Evolutionary conservation across 2,888 invertebrate genomes (phyloP), one percentile per base, ranked within the genome.

Genomic region (Drosophila meridiana): DNA sequence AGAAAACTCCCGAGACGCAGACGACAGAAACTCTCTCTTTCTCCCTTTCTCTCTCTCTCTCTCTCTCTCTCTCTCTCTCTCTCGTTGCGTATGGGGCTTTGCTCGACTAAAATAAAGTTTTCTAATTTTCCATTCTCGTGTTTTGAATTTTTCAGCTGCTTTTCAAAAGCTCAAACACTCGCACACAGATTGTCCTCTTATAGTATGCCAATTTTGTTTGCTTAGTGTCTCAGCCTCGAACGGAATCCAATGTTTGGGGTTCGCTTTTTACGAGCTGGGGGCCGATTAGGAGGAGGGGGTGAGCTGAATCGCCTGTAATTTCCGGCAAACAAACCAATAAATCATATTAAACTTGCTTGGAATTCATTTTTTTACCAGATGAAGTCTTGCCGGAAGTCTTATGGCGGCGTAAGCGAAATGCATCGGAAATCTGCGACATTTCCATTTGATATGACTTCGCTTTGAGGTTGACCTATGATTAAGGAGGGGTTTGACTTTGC

Each of bases 281-380:
- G 59, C 77, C 76, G 71, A 80, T 79, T 76, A 20, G 64, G 7
- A n/a, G 38, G 58, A 56, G 50, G 60, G 47, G 56, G 61, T 45
- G 28, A 67, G 53, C 40, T 71, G 57, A 83, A 83, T 80, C 82
- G 89, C 76, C 82, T 79, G 90, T 89, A 90, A 91, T 91, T 89
- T 92, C 91, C 91, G 89, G 86, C 89, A 87, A 91, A 92, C 91
- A 92, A 90, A 90, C 89, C 91, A 85, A 91, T 92, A 91, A 91
- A 91, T 91, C 92, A 90, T 89, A 91, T 92, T 87, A 91, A 89
- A 91, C 83, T 84, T 80, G 72, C 76, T 73, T 26, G 77, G 79
- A 83, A 80, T 78, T 73, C 67, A 30, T 34, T 70, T 38, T 45
- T 36, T 55, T 40, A 3, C 28, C 40, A 57, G 56, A 50, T 60